Base-by-base conservation (phyloP, 2,888 invertebrate genomes). In the Amaurobius ferox region DNA sequence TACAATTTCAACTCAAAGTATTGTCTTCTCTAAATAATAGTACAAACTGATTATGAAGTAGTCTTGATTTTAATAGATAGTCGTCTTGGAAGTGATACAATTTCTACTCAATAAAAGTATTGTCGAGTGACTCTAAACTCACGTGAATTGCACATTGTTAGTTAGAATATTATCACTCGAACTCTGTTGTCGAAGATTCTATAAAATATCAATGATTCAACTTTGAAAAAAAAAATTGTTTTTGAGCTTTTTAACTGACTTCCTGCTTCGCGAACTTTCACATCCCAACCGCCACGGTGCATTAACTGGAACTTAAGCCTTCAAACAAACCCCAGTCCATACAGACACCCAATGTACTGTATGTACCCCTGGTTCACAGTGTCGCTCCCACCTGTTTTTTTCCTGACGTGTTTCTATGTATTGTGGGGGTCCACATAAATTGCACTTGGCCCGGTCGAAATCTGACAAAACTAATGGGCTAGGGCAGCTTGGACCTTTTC, bases 391-490 rank as follows among this genome's bases (percentile, higher is more conserved):
- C 83, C 83, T 85, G 83, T 83, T 71, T 68, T 28, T 32, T 62
- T 67, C 66, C 32, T 48, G 76, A 40, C 64, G 32, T 48, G 44
- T 72, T 55, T 79, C 44, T 35, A 61, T 9, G 32, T 70, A 66
- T 85, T 85, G 83, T 85, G 13, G 55, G 23, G 13, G 39, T 6
- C 19, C 66, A n/a, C 83, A 55, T 85, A 85, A 85, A 85, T 85
- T 85, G 71, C 83, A 30, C 55, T 83, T 64, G 68, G 68, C 74
- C 81, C 62, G 70, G 70, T 23, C 62, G 28, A 64, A 85, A 78
- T 77, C 71, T 85, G 83, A 85, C 83, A 85, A 77, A 85, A 85
- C 77, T 85, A 85, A 85, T 85, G 83, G 81, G 40, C 71, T 72
- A 55, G 71, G 77, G 76, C 70, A 70, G 40, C 30, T 29, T 19